phyloP scores from a whole-genome alignment of 1,140 invertebrate species.

The Orchesella cincta region DNA sequence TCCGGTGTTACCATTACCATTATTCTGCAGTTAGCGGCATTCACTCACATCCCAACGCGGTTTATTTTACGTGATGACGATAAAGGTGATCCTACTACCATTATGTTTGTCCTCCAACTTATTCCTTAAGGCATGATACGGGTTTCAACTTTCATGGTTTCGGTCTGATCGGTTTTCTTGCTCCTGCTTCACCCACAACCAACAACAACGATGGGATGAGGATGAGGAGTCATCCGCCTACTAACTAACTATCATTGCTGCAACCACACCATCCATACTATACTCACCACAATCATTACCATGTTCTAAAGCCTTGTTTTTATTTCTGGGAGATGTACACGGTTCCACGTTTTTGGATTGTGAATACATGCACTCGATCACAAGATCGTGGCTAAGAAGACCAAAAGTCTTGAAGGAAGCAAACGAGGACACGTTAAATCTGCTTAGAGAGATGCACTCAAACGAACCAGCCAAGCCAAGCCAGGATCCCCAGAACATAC shows the following conservation, averaged over 20 bases:
- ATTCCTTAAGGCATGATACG: neutral
- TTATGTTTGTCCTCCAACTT: neutral
- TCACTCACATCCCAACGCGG: neutral
- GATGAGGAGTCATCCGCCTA: neutral
- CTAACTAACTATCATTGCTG: neutral
- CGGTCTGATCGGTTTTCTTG: neutral
- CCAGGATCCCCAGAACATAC: neutral
- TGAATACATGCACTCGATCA: neutral
- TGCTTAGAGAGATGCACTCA: neutral
- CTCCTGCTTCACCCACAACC: neutral
- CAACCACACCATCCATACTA: neutral
- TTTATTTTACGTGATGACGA: neutral
- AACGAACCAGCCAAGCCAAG: neutral
- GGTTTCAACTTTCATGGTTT: neutral
- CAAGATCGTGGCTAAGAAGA: neutral
- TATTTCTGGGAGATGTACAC: neutral
- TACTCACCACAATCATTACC: neutral
- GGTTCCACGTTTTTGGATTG: neutral
- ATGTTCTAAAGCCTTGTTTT: neutral
- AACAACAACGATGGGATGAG: neutral
- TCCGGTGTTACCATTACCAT: too few species aligned
- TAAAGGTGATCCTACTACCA: neutral
- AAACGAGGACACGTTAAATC: neutral
- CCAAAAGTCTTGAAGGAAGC: neutral
- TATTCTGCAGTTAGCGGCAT: neutral